phyloP scores from a whole-genome alignment of 2,113 vertebrate genomes.

The Psittacus erithacus region DNA sequence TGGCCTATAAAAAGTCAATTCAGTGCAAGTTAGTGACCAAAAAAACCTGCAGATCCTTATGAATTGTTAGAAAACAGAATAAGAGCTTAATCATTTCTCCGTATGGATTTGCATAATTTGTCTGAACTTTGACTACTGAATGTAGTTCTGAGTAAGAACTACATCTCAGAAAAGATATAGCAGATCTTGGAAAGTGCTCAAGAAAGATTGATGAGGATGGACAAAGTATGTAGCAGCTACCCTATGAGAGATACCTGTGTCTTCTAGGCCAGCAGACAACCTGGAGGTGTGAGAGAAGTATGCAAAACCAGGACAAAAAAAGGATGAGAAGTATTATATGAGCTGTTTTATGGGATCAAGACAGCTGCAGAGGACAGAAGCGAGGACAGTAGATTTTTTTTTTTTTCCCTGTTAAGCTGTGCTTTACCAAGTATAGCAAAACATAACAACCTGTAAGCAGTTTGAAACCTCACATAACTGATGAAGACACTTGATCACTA shows the following conservation, averaged over 20 bases:
- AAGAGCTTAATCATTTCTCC: background rate
- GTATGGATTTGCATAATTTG: background rate
- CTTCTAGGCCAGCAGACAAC: background rate
- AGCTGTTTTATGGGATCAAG: background rate
- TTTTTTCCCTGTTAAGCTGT: background rate
- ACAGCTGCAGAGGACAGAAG: background rate
- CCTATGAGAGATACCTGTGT: background rate
- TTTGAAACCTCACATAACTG: background rate
- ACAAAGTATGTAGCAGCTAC: background rate
- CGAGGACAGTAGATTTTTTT: background rate
- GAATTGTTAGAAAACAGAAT: background rate
- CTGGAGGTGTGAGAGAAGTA: background rate
- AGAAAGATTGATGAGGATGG: background rate
- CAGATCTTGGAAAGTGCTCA: background rate
- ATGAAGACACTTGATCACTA: background rate
- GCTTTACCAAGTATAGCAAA: background rate
- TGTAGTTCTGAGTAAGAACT: background rate
- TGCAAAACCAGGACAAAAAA: background rate
- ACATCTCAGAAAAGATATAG: background rate
- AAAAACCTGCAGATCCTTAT: background rate
- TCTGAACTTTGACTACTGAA: background rate
- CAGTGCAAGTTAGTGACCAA: background rate
- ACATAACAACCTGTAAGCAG: background rate
- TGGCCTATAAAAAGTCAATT: background rate
- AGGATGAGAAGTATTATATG: background rate